A percentile compares a stretch with the other conserved stretches of the same genome.
Conservation (phyloP, 1,140 invertebrate genomes). For the Rhizoglyphus robini region DNA sequence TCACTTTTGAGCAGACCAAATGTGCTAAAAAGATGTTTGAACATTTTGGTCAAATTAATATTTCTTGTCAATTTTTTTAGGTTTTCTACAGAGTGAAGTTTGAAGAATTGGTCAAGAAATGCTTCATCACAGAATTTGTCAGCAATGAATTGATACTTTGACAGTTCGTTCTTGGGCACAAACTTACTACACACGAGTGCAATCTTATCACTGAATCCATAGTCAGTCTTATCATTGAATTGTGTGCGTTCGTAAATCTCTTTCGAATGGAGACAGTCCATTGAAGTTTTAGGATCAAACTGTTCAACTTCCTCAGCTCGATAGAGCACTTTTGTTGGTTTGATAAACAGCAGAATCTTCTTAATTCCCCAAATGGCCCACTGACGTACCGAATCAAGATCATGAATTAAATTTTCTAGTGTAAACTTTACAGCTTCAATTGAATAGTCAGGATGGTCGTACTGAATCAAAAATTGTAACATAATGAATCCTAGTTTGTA, state of each 20-base stretch:
- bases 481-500: background rate
- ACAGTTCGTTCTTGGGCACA: background rate
- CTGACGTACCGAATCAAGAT: slow-evolving; percentile 54
- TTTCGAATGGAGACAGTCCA: background rate
- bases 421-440: background rate
- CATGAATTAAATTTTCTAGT: background rate
- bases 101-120: background rate
- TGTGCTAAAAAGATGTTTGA: background rate
- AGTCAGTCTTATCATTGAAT: background rate
- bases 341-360: slow-evolving; percentile 35
- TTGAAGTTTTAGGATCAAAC: too few relatives aligned
- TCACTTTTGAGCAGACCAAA: background rate
- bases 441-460: background rate
- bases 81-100: background rate
- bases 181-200: background rate
- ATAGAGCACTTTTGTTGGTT: too few relatives aligned
- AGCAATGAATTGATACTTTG: background rate
- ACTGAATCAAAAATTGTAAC: background rate
- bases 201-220: background rate
- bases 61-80: background rate
- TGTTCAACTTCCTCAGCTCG: too few relatives aligned
- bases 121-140: background rate
- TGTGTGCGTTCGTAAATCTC: background rate
- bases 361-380: slow-evolving; percentile 42
- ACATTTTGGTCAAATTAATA: background rate